A percentile compares a stretch with the other conserved stretches of the same genome.
phyloP scores from a whole-genome alignment of 2,113 vertebrate species.

The Megalops atlanticus region DNA sequence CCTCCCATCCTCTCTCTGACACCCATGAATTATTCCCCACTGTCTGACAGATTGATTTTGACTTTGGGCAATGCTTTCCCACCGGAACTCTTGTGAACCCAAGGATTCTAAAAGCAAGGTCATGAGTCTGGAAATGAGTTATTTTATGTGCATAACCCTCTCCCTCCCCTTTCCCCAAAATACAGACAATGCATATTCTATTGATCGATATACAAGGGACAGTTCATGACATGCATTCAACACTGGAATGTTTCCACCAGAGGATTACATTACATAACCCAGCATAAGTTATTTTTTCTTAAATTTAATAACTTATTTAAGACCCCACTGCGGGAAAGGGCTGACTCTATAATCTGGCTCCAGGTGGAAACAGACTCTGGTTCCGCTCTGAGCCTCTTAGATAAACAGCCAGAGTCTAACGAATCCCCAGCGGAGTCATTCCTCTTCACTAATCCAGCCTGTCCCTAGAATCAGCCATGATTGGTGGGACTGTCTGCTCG shows the following conservation, averaged over 20 bases:
- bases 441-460: conserved; percentile 40
- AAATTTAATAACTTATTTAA: not conserved
- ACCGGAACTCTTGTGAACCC: not conserved
- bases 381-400: conserved; percentile 37
- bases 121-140: not conserved
- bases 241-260: no score
- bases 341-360: conserved; percentile 23
- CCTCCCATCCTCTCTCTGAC: not conserved
- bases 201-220: no score
- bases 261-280: not conserved
- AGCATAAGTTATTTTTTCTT: not conserved
- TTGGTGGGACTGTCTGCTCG: conserved; percentile 45
- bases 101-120: not conserved
- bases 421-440: conserved; percentile 21
- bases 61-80: conserved; percentile 24
- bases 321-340: conserved; percentile 2
- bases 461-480: conserved; percentile 46
- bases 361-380: conserved; percentile 23
- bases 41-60: conserved; percentile 38
- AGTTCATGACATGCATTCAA: conserved; percentile 22
- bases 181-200: no score
- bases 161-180: not conserved
- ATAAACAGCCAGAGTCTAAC: conserved; percentile 51
- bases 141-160: conserved; percentile 4
- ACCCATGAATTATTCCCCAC: conserved; percentile 26